Evolutionary conservation across 2,888 invertebrate genomes (phyloP), one percentile per base, ranked within the genome.

Genomic region (Agriopis marginaria): DNA sequence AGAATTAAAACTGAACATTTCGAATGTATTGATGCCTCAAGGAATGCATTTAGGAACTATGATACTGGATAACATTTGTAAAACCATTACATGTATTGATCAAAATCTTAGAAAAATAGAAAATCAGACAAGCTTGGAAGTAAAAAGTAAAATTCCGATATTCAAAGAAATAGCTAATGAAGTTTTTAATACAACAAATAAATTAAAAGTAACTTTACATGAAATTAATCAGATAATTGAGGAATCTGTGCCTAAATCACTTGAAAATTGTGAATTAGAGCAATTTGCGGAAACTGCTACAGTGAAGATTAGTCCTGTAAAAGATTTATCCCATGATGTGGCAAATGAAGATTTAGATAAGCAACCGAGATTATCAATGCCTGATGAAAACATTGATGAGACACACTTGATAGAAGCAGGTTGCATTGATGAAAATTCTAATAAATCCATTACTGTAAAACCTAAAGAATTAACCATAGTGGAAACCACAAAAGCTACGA

Each of bases 121-220:
- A 74, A 76, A 81, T 0, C 78, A 79, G 49, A 72, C 86, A 39
- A 85, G 85, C 32, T 75, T 94, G 69, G 91, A 90, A 78, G 94
- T 93, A 0, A 92, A 89, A 77, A 88, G 89, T 50, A 94, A 94
- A 81, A 90, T 94, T 74, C 93, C 93, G 2, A 85, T 92, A 50
- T 91, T 90, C 51, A 89, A 86, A 83, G 79, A 85, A 66, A 77
- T 92, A 64, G 82, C 91, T 4, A 47, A 61, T 8, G 66, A 84
- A 63, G 66, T 92, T 0, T 74, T 79, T 17, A 68, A 72, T 42
- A 65, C 83, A 3, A 83, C 82, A 12, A 77, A 79, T 59, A 68
- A 65, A 9, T 71, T 85, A 0, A 82, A 82, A 70, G 65, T 14
- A 0, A 17, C 58, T 39, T 64, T 77, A 17, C 44, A 68, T 45